Evolutionary conservation across 2,888 invertebrate species (phyloP), one percentile per base, ranked within the genome.

Genomic region (Zygothrica quintamaculata): DNA sequence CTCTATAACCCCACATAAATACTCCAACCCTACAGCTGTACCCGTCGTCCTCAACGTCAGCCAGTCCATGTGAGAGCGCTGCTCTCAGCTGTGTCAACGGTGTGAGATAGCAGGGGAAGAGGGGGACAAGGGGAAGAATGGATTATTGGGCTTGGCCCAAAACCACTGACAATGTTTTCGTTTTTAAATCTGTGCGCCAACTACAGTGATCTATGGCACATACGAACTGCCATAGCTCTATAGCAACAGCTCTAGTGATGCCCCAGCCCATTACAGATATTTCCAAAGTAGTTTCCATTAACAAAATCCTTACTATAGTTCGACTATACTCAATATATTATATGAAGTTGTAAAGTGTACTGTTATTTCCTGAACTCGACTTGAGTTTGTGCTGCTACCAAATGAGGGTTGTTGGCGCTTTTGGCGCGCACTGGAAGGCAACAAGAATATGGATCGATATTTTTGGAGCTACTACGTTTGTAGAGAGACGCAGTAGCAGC

Each of bases 391-490:
- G 9, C 18, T 47, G 29, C 36, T 55, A 13, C 31, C 57, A 37
- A 12, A 44, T 16, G 48, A 37, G 73, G 75, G 74, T 72, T 76
- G 69, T 13, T 70, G 59, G 31, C 47, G 42, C 71, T 81, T 82
- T 80, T 85, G 80, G 86, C 80, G 80, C 86, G 80, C 52, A 70
- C 74, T 74, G 74, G 74, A 74, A 68, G 33, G 31, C 46, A 39
- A 42, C 46, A 48, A 64, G 70, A 67, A 29, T 55, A 43, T 73
- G 74, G 81, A 80, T 80, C 80, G 80, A 80, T 80, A 84, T 80
- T 78, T 78, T 70, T 53, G 59, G 66, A 74, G 70, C 64, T 68
- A 39, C 53, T 40, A 47, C 48, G 47, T 16, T 56, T 26, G 42
- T 43, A 47, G 40, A 37, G 52, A 16, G 31, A n/a, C n/a, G n/a